Conservation (phyloP, 2,888 invertebrate species). For the Spodoptera exigua region DNA sequence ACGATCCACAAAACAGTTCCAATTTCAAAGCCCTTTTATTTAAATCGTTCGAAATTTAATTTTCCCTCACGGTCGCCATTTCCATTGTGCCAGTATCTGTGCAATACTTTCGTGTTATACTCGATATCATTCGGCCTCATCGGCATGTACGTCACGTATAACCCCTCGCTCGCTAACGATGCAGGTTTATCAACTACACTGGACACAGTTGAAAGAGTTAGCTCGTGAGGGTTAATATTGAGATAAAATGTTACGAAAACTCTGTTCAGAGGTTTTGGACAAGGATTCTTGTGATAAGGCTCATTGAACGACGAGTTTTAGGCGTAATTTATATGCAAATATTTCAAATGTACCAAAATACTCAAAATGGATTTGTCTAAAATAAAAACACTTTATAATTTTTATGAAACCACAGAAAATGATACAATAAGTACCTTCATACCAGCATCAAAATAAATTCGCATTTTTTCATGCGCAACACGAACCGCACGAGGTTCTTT, state of each 20-base stretch:
- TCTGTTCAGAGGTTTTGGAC: slow-evolving; percentile 2
- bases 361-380: too few relatives aligned
- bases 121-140: slow-evolving; percentile 52
- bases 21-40: slow-evolving; percentile 22
- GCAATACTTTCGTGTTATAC: slow-evolving; percentile 50
- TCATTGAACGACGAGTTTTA: too few relatives aligned
- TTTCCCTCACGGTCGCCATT: slow-evolving; percentile 32
- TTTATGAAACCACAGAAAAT: too few relatives aligned
- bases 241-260: slow-evolving; percentile 27
- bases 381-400: too few relatives aligned
- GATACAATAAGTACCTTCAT: too few relatives aligned
- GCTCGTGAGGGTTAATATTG: slow-evolving; percentile 34
- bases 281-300: background rate
- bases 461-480: slow-evolving; percentile 72
- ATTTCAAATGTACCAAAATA: too few relatives aligned
- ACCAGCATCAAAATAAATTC: slow-evolving; percentile 13
- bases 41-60: slow-evolving; percentile 39
- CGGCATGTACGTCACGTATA: slow-evolving; percentile 63
- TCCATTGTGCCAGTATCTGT: slow-evolving; percentile 46
- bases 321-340: too few relatives aligned
- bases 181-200: slow-evolving; percentile 60
- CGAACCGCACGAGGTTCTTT: slow-evolving; percentile 66
- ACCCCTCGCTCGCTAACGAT: slow-evolving; percentile 62
- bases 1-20: background rate
- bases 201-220: slow-evolving; percentile 50